Evolutionary conservation across 2,113 vertebrate genomes (phyloP).

Genomic region (Aldabrachelys gigantea): DNA sequence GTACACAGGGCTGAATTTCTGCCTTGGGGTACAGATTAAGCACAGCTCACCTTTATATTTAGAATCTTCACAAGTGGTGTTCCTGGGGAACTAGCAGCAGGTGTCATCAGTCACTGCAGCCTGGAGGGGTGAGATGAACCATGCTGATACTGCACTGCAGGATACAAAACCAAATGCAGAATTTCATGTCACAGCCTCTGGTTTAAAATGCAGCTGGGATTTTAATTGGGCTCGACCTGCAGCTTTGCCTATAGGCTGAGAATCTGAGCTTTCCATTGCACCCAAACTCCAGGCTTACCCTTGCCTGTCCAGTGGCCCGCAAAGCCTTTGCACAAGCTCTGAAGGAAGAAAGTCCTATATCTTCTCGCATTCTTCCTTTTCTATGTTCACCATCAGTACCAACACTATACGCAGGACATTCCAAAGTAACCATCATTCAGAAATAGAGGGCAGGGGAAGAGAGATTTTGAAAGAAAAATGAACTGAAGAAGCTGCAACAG

Average conservation of each 20-base stretch:
- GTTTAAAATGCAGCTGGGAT: neutral
- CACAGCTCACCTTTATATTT: neutral
- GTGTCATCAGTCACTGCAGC: neutral
- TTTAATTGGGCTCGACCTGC: neutral
- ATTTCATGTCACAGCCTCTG: neutral
- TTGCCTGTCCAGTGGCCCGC: neutral
- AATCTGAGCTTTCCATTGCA: neutral
- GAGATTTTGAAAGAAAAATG: neutral
- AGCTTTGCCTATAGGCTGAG: neutral
- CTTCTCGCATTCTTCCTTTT: neutral
- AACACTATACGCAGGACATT: neutral
- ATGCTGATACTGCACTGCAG: neutral
- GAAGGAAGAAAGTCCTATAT: neutral
- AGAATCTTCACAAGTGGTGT: neutral
- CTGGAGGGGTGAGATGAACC: neutral
- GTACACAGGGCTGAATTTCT: neutral
- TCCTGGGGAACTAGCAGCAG: neutral
- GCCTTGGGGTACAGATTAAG: neutral
- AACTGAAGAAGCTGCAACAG: neutral
- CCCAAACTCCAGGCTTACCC: neutral
- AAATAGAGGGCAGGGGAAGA: neutral
- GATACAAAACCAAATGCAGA: neutral
- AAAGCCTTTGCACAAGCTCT: neutral
- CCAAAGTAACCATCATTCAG: neutral
- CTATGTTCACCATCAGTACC: neutral